A percentile compares a stretch with the other conserved stretches of the same genome.
phyloP scores from a whole-genome alignment of 2,797 vertebrate species.

The Falco rusticolus region DNA sequence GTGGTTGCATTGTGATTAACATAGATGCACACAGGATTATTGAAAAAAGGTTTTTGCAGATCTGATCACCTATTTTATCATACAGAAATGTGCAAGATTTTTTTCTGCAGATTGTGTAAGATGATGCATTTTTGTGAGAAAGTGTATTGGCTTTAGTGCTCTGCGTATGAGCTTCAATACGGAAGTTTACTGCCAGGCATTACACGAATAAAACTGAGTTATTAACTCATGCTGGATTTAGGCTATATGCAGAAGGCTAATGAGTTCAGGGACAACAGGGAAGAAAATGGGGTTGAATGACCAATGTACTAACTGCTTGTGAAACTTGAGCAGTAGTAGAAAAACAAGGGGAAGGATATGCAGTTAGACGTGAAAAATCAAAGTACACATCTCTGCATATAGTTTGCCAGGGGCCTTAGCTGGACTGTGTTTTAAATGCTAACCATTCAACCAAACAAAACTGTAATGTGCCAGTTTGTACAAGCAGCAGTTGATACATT shows the following conservation, averaged over 20 bases:
- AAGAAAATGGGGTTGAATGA: background rate
- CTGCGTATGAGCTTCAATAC: background rate
- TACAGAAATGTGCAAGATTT: background rate
- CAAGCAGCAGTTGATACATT: background rate
- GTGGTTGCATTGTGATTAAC: background rate
- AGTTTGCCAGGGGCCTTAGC: background rate
- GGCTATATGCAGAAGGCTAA: background rate
- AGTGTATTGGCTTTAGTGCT: background rate
- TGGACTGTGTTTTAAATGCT: background rate
- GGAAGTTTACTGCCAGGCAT: background rate
- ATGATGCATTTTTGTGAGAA: background rate
- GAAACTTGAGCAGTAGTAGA: background rate
- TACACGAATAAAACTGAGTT: background rate
- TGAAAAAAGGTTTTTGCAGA: background rate
- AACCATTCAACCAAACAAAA: background rate
- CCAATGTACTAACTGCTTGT: background rate
- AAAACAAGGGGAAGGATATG: background rate
- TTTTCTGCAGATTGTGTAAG: background rate
- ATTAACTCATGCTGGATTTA: background rate
- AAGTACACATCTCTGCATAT: background rate
- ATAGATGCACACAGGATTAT: background rate
- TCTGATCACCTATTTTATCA: background rate
- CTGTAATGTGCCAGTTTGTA: background rate
- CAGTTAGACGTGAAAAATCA: background rate
- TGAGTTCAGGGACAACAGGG: background rate